Base-by-base conservation (phyloP, 2,888 invertebrate genomes). In the Xestia c-nigrum region DNA sequence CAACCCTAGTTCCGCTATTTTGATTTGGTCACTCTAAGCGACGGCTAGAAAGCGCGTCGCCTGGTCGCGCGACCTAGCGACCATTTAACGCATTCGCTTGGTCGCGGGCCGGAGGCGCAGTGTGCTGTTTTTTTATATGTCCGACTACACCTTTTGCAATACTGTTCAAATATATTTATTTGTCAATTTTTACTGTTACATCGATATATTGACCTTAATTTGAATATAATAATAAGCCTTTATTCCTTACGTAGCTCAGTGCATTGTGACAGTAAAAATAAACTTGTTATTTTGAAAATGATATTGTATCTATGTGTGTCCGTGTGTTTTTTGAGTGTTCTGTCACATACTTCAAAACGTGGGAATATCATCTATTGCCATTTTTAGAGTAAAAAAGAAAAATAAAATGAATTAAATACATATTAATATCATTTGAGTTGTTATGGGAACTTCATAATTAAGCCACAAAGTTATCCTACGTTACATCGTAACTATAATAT, bases 51-150 rank as follows among this genome's bases (percentile, higher is more conserved):
- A 55, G 5, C 21, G 65, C 50, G 19, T 66, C 24, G 55, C 64
- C 63, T 73, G 81, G 70, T 63, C 68, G 57, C 64, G 72, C 57
- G 71, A 66, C 74, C 55, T 50, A 63, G 64, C 74, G 59, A 24
- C 72, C 71, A 69, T 14, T 64, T 74, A 84, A 76, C 66, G 57
- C 61, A 76, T 74, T 65, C 72, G 84, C 78, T 71, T 71, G 82
- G 47, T 73, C 72, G 85, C 57, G 16, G 67, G 57, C 50, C 69
- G 43, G 40, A 67, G 5, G 19, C 63, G 24, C 7, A 63, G 24
- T 43, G 31, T 67, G 24, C 9, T 65, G n/a, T 64, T 46, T 52
- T 68, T 68, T 65, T 38, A 40, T 21, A 3, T 16, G 10, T 24
- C 5, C 9, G 5, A 31, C 0, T 52, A 9, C 43, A 38, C 4